Evolutionary conservation across 2,797 vertebrate species (phyloP), one percentile per base, ranked within the genome.

Genomic region (Merluccius polli): DNA sequence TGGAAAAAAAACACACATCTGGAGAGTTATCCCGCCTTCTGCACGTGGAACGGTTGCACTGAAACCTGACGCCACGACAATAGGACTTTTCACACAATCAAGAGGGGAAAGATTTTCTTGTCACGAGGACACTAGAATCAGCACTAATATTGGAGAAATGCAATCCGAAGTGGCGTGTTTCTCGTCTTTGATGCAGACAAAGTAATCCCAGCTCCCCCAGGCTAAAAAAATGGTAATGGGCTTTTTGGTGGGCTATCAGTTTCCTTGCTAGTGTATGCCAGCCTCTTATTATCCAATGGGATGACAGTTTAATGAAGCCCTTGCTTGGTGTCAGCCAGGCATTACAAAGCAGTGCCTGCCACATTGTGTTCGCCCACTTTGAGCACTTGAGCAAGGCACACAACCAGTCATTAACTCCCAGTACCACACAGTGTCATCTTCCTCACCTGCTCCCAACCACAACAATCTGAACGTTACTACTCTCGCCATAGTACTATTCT

Each of bases 231-330:
- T 84, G 87, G 35, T 89, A 90, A 90, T 90, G 84, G 84, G 78
- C 77, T 86, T 85, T 59, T 85, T 89, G 84, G 82, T 86, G 86
- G 85, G 81, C 89, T 87, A 90, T 91, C 90, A 78, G 81, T 88
- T 90, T 88, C 86, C 84, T 85, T 80, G 75, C 67, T 74, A 52
- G 69, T 30, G 79, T 73, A 81, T 80, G 83, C 82, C 88, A 91
- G 85, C 86, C 84, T 79, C 87, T 90, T 89, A 92, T 93, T 92
- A 91, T 84, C 82, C 85, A 83, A 85, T 80, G 81, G 86, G 85
- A 88, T 90, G 92, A 93, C 91, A 92, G 87, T 85, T 91, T 93
- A 94, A 93, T 93, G 86, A 92, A 87, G 81, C 86, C 89, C 87
- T 90, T 82, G 83, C 86, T 30, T 79, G 78, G 87, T 90, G 89